Base-by-base conservation (phyloP, 2,888 invertebrate species). In the Agrilus cyanescens region DNA sequence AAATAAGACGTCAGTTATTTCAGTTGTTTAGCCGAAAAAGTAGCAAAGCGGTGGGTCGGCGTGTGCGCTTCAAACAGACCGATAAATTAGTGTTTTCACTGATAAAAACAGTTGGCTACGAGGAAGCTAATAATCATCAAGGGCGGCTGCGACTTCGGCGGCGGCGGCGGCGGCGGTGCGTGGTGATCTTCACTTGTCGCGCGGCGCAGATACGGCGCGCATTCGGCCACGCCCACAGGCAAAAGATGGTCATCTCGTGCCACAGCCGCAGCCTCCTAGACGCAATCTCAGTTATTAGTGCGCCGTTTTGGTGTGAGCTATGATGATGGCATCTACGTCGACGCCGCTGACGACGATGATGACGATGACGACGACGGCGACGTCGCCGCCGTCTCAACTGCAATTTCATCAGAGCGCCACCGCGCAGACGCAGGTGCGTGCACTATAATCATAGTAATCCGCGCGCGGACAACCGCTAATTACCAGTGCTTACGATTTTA, bases 251-350 rank as follows among this genome's bases (percentile, higher is more conserved):
- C 61, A 60, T 60, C 61, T 60, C 58, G 51, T 10, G 25, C 4
- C 3, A 25, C 25, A 10, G 25, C 49, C 50, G 48, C 54, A 52
- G 59, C 56, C 58, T 51, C 53, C 52, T 52, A 53, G 53, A 53
- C 51, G 57, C 58, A 59, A 62, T 64, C 63, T 60, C 65, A 65
- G 65, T 66, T 65, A 66, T 66, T 66, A 66, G 63, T 60, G 60
- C 59, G 59, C 61, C 59, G 58, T 60, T 60, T 62, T 61, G 60
- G 61, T 62, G 63, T 57, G 48, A 53, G 55, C 55, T 55, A 61
- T 61, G 61, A 63, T 63, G 61, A 63, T 63, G 62, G 61, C 61
- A 53, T 60, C 62, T 57, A 25, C 25, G 25, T 25, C 25, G 25
- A 25, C 54, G 25, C 25, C 25, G 20, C 20, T 20, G 20, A 20